Conservation (phyloP, 2,888 invertebrate species). For the Melipona bicolor region DNA sequence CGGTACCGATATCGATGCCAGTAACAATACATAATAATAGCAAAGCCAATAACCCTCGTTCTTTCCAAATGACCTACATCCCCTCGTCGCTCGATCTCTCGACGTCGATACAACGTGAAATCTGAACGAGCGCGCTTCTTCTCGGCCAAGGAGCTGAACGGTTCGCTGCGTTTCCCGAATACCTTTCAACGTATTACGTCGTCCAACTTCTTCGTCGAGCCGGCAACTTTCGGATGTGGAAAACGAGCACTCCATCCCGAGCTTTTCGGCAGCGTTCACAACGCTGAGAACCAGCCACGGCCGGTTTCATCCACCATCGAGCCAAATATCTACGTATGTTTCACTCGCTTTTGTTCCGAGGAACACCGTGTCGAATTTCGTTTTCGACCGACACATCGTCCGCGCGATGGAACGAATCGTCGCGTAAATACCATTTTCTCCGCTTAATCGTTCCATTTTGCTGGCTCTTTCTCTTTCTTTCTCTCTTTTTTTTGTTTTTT, state of each 20-base stretch:
- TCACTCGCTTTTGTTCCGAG: neutral
- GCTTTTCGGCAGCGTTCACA: neutral
- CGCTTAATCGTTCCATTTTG: conserved; percentile 1
- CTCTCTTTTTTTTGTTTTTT: too few species aligned
- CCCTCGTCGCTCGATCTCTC: neutral
- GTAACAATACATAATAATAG: conserved; percentile 40
- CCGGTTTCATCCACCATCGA: neutral
- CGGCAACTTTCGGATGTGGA: neutral
- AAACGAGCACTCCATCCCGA: neutral
- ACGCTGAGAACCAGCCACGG: neutral
- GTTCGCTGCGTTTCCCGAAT: conserved; percentile 17
- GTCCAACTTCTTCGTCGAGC: conserved; percentile 1
- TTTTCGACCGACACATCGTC: neutral
- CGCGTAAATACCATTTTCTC: neutral
- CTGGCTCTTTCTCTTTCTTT: neutral
- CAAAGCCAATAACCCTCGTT: conserved; percentile 42
- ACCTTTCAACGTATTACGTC: conserved; percentile 2
- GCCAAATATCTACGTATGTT: neutral
- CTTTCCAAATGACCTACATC: conserved; percentile 44
- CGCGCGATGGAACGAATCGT: neutral
- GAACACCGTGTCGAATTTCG: neutral
- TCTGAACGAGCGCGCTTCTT: neutral
- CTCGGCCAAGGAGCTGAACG: conserved; percentile 3
- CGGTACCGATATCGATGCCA: conserved; percentile 21
- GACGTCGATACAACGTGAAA: conserved; percentile 23